Conservation (phyloP, 2,888 invertebrate species). For the Philaethria dido region DNA sequence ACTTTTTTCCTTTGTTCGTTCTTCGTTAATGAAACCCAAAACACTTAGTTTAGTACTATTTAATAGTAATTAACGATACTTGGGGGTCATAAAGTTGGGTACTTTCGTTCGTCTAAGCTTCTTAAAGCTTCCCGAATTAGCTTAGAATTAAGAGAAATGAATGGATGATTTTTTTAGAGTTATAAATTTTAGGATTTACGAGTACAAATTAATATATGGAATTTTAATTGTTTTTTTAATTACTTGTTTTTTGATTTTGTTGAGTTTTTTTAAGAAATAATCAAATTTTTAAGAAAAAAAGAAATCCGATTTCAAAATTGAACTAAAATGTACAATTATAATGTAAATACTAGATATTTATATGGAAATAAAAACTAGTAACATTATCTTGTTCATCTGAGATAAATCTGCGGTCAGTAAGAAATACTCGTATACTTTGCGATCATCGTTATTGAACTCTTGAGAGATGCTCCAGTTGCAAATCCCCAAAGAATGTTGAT, state of each 20-base stretch:
- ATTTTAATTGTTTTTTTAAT: too few relatives aligned
- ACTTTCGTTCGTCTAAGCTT: slow-evolving; percentile 9
- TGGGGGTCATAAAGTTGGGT: slow-evolving; percentile 15
- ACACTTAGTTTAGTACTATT: slow-evolving; percentile 5
- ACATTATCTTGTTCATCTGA: neutral
- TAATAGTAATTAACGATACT: slow-evolving; percentile 13
- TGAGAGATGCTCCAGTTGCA: neutral
- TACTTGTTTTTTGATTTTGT: too few relatives aligned
- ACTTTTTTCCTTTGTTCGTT: neutral
- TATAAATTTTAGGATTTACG: neutral
- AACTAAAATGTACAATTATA: too few relatives aligned
- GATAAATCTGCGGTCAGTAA: slow-evolving; percentile 9
- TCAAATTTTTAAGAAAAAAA: too few relatives aligned
- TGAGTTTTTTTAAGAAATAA: too few relatives aligned
- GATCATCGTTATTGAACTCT: neutral
- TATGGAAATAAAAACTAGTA: neutral
- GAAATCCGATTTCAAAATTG: too few relatives aligned
- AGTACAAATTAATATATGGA: too few relatives aligned
- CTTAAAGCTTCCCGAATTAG: slow-evolving; percentile 7
- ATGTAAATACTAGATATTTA: neutral
- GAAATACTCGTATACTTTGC: neutral
- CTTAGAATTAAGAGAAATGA: slow-evolving; percentile 1
- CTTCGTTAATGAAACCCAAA: slow-evolving; percentile 3
- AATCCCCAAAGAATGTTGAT: neutral
- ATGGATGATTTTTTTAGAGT: neutral